These are phyloP conservation scores for Sinocyclocheilus anophthalmus DNA, from an alignment of 2,113 vertebrate genomes.

Conservation along the genomic window DNA sequence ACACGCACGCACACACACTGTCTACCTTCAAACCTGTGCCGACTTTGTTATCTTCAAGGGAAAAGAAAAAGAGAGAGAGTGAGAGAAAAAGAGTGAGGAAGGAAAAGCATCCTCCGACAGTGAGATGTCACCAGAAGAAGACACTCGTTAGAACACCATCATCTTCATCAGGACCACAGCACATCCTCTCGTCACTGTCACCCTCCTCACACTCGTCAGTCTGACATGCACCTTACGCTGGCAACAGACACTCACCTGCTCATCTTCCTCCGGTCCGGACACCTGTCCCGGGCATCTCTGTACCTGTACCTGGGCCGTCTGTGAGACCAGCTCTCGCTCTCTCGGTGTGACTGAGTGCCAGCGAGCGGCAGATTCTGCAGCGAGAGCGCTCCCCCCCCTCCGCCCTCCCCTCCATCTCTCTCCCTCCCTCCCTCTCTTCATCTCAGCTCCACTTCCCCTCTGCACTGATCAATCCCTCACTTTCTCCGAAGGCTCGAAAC, in stretches of 20 bases:
- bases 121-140: slow-evolving; percentile 73
- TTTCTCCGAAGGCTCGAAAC: slow-evolving; percentile 30
- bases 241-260: slow-evolving; percentile 29
- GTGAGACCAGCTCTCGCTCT: slow-evolving; percentile 31
- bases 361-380: slow-evolving; percentile 36
- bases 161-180: slow-evolving; percentile 20
- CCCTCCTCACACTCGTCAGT: slow-evolving; percentile 61
- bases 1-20: slow-evolving; percentile 47
- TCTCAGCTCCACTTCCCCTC: slow-evolving; percentile 31
- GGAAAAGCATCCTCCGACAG: slow-evolving; percentile 61
- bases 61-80: slow-evolving; percentile 30
- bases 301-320: slow-evolving; percentile 19
- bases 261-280: slow-evolving; percentile 40
- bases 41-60: slow-evolving; percentile 65
- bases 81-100: background rate
- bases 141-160: slow-evolving; percentile 43
- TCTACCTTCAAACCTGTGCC: slow-evolving; percentile 62
- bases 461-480: slow-evolving; percentile 59
- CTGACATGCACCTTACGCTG: slow-evolving; percentile 57
- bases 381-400: slow-evolving; percentile 29
- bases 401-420: background rate
- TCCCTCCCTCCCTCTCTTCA: slow-evolving; percentile 25
- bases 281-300: slow-evolving; percentile 14
- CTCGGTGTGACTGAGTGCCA: slow-evolving; percentile 42
- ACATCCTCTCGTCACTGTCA: slow-evolving; percentile 59